A percentile compares a stretch with the other conserved stretches of the same genome.
phyloP scores from a whole-genome alignment of 2,113 vertebrate genomes.

The Hippocampus mohnikei region DNA sequence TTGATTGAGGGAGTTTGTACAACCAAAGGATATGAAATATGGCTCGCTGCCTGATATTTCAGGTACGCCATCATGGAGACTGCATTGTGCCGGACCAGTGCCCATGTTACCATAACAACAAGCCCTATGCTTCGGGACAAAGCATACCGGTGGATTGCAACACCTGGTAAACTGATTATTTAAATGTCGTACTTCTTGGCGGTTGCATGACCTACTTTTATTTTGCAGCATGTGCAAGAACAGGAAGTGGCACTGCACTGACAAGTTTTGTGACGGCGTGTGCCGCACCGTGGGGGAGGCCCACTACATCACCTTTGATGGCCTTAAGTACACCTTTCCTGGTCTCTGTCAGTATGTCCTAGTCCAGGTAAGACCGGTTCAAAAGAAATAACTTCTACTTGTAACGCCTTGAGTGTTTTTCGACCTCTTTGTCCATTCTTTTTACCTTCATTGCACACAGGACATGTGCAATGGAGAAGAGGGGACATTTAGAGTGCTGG shows the following conservation, averaged over 20 bases:
- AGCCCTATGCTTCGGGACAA: conserved; percentile 78
- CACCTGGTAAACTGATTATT: conserved; percentile 79
- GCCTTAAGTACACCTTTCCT: conserved; percentile 84
- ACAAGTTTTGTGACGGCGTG: conserved; percentile 77
- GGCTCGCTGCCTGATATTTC: conserved; percentile 32
- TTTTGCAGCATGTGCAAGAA: conserved; percentile 79
- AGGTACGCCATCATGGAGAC: conserved; percentile 83
- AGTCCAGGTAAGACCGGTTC: conserved; percentile 85
- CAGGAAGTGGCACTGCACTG: conserved; percentile 88
- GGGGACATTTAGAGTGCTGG: conserved; percentile 85
- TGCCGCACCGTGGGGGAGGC: conserved; percentile 82
- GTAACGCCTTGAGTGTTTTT: not conserved
- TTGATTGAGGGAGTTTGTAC: not conserved
- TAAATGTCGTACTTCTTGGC: not conserved
- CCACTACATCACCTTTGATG: conserved; percentile 92
- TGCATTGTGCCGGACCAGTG: conserved; percentile 84
- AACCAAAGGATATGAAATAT: not conserved
- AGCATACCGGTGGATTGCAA: conserved; percentile 83
- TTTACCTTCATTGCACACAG: conserved; percentile 54
- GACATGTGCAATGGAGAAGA: conserved; percentile 80
- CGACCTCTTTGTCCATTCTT: not conserved
- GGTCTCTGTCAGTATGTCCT: conserved; percentile 92
- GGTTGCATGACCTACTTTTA: conserved; percentile 3
- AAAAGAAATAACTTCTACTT: conserved; percentile 76
- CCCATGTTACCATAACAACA: conserved; percentile 91